Evolutionary conservation across 2,888 invertebrate genomes (phyloP).

Genomic region (Patella caerulea): DNA sequence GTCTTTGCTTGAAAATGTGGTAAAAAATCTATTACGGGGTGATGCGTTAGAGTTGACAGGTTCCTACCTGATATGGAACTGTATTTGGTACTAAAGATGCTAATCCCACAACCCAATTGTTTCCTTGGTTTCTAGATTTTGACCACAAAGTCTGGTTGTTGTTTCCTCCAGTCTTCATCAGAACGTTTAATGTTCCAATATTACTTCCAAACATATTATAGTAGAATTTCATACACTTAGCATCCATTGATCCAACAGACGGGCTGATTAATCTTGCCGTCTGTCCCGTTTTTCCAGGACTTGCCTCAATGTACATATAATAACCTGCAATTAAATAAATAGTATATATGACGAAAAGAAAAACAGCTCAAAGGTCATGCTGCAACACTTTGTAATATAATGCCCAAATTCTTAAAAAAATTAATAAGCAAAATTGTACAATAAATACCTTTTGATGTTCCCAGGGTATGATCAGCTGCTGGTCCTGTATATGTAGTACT

Average conservation of each 20-base stretch:
- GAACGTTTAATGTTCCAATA: conserved; percentile 54
- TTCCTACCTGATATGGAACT: conserved; percentile 42
- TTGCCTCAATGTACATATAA: conserved; percentile 62
- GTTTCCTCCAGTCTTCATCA: conserved; percentile 40
- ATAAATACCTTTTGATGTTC: conserved; percentile 43
- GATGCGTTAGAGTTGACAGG: not conserved
- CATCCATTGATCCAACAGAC: conserved; percentile 31
- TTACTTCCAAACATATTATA: conserved; percentile 56
- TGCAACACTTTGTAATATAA: not conserved
- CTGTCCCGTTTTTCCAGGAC: conserved; percentile 43
- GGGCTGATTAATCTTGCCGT: conserved; percentile 52
- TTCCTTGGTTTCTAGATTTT: conserved; percentile 49
- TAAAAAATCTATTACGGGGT: too few species aligned
- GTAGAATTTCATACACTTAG: conserved; percentile 58
- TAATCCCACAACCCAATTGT: conserved; percentile 55
- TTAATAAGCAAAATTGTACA: too few species aligned
- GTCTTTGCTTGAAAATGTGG: too few species aligned
- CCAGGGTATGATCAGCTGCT: conserved; percentile 54
- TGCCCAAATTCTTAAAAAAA: too few species aligned
- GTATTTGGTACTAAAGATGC: conserved; percentile 40
- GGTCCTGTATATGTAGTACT: conserved; percentile 53
- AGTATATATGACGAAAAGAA: not conserved
- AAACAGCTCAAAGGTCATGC: not conserved
- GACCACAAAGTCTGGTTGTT: conserved; percentile 49
- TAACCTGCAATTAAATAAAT: conserved; percentile 45